Evolutionary conservation across 2,888 invertebrate species (phyloP), one percentile per base, ranked within the genome.

Genomic region (Saturnia pavonia): DNA sequence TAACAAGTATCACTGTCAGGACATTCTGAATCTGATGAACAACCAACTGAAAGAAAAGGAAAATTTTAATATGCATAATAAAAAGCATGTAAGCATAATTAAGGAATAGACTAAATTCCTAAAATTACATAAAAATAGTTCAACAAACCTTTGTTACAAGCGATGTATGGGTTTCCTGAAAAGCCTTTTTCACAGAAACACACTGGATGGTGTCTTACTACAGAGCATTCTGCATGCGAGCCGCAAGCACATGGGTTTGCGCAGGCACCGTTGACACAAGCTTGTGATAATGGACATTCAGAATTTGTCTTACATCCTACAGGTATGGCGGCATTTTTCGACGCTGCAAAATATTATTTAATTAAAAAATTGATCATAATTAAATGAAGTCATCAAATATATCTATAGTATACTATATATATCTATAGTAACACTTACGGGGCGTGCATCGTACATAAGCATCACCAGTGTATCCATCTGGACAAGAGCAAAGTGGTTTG

Each of bases 231-330:
- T 8, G 98, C 96, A 82, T 97, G 96, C 1, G 95, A 94, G 68
- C 98, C 98, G 81, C 98, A 98, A 80, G 96, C 96, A 84, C 98
- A 98, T 1, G 98, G 98, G 82, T 96, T 96, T 14, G 96, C 95
- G 84, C 98, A 98, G 27, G 95, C 94, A 51, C 95, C 94, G 82
- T 98, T 98, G 70, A 98, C 95, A 84, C 98, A 98, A 1, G 98
- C 96, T 90, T 97, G 97, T 48, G 97, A 96, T 72, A 96, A 92
- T 8, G 97, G 96, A 85, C 98, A 98, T 75, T 98, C 97, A 11
- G 96, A 95, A 85, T 96, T 97, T 0, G 97, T 95, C 80, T 95
- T 95, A 84, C 98, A 98, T 68, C 97, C 97, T 14, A 89, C 87
- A 69, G 87, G 85, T 19, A 96, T 94, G 19, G 95, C 94, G 45